Base-by-base conservation (phyloP, 2,797 vertebrate genomes). In the Danio jaintianensis region DNA sequence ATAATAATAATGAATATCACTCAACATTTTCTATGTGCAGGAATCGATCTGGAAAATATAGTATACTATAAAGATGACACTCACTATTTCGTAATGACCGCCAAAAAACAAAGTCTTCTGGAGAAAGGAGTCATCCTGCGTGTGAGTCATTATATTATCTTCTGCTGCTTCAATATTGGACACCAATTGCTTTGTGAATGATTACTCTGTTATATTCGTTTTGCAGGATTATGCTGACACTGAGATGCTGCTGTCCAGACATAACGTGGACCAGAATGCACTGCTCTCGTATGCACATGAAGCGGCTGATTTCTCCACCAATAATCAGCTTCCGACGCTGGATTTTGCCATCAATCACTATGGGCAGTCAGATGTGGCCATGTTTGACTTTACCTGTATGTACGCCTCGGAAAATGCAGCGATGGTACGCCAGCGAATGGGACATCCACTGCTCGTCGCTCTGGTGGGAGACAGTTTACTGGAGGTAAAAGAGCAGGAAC, bases 11-110 rank as follows among this genome's bases (percentile, higher is more conserved):
- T 11, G 9, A 53, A 3, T 18, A 20, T 12, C 16, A 22, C 12
- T 38, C 40, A 29, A 47, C 22, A 12, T 52, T 50, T 18, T 22
- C 56, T 55, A 0, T 67, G 38, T 83, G 40, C 85, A 97, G 97
- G 98, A 69, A 96, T 99, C 22, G 95, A 99, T 84, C 90, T 99
- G 89, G 98, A 99, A 89, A 99, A 99, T 91, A 98, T 99, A 0
- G 97, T 98, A 20, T 99, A 99, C 90, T 99, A 99, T 87, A 99
- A 98, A 87, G 98, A 99, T 10, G 97, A 98, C 88, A 99, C 98
- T 0, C 98, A 99, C 89, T 99, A 99, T 90, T 99, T 99, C 66
- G 98, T 99, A 63, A 99, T 99, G 98, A 99, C 98, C 0, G 98
- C 98, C 78, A 99, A 99, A 94, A 99, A 99, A 75, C 97, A 96